Base-by-base conservation (phyloP, 2,888 invertebrate genomes). In the Diloba caeruleocephala region DNA sequence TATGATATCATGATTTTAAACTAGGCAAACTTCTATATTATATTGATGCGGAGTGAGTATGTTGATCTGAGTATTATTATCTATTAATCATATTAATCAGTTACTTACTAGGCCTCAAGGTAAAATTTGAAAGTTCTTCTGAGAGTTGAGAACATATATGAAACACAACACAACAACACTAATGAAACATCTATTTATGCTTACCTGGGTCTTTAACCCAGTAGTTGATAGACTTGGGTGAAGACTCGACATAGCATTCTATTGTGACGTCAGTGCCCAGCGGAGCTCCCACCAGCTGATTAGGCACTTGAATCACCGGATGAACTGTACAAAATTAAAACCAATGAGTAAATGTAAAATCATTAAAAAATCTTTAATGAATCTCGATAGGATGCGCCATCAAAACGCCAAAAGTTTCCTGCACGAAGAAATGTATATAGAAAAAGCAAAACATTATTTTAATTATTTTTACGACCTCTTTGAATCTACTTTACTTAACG, bases 201-300 rank as follows among this genome's bases (percentile, higher is more conserved):
- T 95, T 95, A 92, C 95, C 96, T 94, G 94, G 89, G 85, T 97
- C 97, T 90, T 96, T 96, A 77, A 96, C 95, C 97, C 97, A 97
- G 91, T 97, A 97, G 94, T 97, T 97, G 92, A 98, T 97, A 80
- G 97, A 96, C 93, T 96, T 97, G 41, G 98, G 98, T 69, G 96
- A 98, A 57, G 98, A 97, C 90, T 98, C 98, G 66, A 98, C 97
- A 92, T 96, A 96, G 94, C 98, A 98, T 91, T 97, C 97, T 72
- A 98, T 94, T 45, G 96, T 96, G 79, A 98, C 97, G 90, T 97
- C 96, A 69, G 97, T 97, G 71, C 96, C 96, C 74, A 97, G 93
- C 56, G 97, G 97, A 61, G 97, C 97, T 25, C 97, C 97, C 59
- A 98, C 97, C 88, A 98, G 95, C 94, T 98, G 98, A 94, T 97